These are phyloP conservation scores for Halictus rubicundus DNA, from an alignment of 1,140 invertebrate species.

Conservation along the genomic window DNA sequence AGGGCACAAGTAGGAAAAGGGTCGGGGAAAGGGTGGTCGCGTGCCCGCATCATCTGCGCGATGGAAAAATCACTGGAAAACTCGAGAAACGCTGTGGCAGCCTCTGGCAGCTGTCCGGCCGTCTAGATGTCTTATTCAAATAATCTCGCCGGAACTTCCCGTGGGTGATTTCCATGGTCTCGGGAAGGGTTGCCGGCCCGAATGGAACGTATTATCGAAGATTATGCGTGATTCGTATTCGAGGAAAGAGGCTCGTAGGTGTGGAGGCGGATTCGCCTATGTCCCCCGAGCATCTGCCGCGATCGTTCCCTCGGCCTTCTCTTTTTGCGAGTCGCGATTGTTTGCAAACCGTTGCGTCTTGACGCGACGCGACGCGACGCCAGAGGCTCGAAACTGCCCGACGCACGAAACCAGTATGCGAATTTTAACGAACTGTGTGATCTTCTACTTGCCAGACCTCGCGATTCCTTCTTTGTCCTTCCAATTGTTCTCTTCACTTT, in stretches of 20 bases:
- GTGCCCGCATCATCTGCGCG: slow-evolving; percentile 73
- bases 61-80: slow-evolving; percentile 69
- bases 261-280: slow-evolving; percentile 35
- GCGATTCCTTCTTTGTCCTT: too few species aligned
- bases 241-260: slow-evolving; percentile 42
- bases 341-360: not conserved
- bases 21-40: slow-evolving; percentile 58
- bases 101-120: slow-evolving; percentile 57
- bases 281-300: slow-evolving; percentile 56
- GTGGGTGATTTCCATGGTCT: slow-evolving; percentile 47
- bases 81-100: slow-evolving; percentile 49
- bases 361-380: too few species aligned
- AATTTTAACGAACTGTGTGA: too few species aligned
- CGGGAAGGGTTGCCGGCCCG: slow-evolving; percentile 63
- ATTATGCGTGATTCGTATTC: slow-evolving; percentile 40
- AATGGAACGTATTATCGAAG: slow-evolving; percentile 51
- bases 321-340: slow-evolving; percentile 46
- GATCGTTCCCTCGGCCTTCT: slow-evolving; percentile 64
- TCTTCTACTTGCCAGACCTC: too few species aligned
- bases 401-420: too few species aligned
- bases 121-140: slow-evolving; percentile 72
- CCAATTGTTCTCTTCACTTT: too few species aligned
- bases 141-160: slow-evolving; percentile 51
- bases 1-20: not conserved
- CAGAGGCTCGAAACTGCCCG: too few species aligned